Conservation (phyloP, 2,113 vertebrate genomes). For the Antigone vipio region DNA sequence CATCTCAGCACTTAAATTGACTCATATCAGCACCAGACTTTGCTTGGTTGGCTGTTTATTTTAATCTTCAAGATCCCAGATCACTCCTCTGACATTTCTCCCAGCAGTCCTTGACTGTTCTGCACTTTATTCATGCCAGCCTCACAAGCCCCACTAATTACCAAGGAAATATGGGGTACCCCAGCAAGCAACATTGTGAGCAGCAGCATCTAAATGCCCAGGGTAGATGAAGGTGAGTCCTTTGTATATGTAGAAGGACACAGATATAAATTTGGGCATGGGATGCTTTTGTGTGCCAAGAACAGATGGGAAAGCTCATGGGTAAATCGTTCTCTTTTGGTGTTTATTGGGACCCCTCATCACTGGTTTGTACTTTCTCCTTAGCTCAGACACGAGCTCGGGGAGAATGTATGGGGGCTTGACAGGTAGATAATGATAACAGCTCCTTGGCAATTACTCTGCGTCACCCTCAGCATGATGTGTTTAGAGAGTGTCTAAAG, state of each 20-base stretch:
- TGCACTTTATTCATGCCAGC: neutral
- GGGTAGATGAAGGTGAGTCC: neutral
- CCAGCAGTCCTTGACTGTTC: neutral
- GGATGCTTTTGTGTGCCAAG: neutral
- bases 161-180: neutral
- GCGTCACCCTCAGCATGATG: neutral
- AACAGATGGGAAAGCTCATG: neutral
- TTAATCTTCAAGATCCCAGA: neutral
- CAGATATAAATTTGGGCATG: neutral
- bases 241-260: neutral
- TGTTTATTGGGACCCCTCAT: neutral
- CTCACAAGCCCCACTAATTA: neutral
- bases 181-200: neutral
- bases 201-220: neutral
- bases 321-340: neutral
- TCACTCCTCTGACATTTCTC: neutral
- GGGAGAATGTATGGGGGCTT: neutral
- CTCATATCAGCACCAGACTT: neutral
- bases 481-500: neutral
- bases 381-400: neutral
- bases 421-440: neutral
- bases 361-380: neutral
- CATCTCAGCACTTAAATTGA: neutral
- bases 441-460: neutral
- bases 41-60: neutral